Conservation (phyloP, 2,113 vertebrate species). For the Cranoglanis bouderius region DNA sequence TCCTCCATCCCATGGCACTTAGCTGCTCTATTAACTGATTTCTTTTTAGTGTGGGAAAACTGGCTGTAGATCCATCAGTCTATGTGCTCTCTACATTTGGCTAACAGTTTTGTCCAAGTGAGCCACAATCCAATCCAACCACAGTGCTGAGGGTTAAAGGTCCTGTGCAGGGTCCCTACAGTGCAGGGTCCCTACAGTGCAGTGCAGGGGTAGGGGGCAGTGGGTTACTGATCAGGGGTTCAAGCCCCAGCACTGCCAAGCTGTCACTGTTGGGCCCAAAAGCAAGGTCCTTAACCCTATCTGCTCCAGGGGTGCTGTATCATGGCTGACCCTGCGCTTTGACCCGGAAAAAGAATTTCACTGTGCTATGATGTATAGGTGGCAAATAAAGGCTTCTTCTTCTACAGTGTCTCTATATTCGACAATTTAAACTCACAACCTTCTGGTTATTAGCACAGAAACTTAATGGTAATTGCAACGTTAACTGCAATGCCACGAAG, state of each 20-base stretch:
- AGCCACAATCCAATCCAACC: background rate
- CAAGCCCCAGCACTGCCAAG: too few species aligned
- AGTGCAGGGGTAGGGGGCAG: too few species aligned
- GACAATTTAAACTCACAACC: background rate
- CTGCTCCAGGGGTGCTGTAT: too few species aligned
- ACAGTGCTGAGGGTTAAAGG: background rate
- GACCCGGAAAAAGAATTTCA: too few species aligned
- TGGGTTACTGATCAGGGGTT: too few species aligned
- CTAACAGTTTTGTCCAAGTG: background rate
- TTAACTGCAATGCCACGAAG: background rate
- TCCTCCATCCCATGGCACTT: constrained; percentile 3
- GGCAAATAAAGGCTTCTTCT: too few species aligned
- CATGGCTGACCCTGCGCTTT: too few species aligned
- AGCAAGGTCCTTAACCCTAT: too few species aligned
- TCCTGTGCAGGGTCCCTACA: background rate
- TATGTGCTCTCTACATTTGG: too few species aligned
- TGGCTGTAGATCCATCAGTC: background rate
- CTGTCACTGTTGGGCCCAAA: too few species aligned
- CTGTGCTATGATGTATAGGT: too few species aligned
- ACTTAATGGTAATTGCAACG: background rate
- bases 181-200: too few species aligned
- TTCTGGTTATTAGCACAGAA: background rate
- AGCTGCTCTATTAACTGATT: constrained; percentile 16
- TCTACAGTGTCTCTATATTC: background rate
- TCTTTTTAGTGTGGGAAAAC: background rate